Conservation (phyloP, 2,888 invertebrate genomes). For the Agrochola lota region DNA sequence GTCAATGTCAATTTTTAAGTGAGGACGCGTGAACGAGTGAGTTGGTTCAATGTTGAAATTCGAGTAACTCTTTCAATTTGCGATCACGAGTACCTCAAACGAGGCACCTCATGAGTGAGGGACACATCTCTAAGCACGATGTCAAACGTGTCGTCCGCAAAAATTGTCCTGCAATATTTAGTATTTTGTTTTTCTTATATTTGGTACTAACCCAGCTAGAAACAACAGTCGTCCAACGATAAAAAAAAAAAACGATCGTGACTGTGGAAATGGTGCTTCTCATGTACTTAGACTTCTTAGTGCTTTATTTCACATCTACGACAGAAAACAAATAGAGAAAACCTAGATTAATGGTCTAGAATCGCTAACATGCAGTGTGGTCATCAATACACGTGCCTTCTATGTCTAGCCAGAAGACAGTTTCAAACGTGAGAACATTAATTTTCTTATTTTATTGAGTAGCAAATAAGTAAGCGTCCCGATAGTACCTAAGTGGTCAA, state of each 20-base stretch:
- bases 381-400: slow-evolving; percentile 27
- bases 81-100: too few relatives aligned
- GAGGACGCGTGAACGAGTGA: too few relatives aligned
- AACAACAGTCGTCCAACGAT: background rate
- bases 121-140: too few relatives aligned
- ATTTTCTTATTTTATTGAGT: background rate
- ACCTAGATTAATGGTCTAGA: slow-evolving; percentile 14
- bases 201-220: too few relatives aligned
- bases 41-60: too few relatives aligned
- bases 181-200: background rate
- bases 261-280: background rate
- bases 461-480: background rate
- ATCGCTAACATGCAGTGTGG: background rate
- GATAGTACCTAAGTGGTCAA: background rate
- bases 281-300: background rate
- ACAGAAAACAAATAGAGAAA: slow-evolving; percentile 6
- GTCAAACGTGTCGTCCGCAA: background rate
- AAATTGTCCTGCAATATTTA: fast-evolving
- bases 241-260: background rate
- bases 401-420: background rate
- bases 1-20: too few relatives aligned
- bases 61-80: too few relatives aligned
- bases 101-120: too few relatives aligned
- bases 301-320: background rate
- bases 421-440: background rate